A percentile compares a stretch with the other conserved stretches of the same genome.
phyloP scores from a whole-genome alignment of 2,888 invertebrate genomes.

The Epistrophe eligans region DNA sequence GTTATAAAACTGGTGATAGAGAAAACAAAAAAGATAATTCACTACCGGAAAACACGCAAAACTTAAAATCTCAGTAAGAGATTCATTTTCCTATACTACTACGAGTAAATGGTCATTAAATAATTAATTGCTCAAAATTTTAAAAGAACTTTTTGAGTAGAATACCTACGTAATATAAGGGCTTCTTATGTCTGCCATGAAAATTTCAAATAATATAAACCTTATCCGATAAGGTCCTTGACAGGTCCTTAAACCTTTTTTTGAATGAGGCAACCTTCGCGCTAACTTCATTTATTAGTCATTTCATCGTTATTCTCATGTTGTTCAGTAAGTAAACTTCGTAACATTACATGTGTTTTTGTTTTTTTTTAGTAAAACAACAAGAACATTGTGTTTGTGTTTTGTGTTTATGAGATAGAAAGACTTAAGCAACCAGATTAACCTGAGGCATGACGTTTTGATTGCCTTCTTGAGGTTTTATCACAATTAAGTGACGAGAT shows the following conservation, averaged over 20 bases:
- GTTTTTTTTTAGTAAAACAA: conserved; percentile 20
- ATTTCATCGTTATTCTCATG: conserved; percentile 20
- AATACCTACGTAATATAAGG: not conserved
- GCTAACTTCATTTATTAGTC: conserved; percentile 26
- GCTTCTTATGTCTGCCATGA: not conserved
- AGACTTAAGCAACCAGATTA: conserved; percentile 6
- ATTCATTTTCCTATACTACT: conserved; percentile 33
- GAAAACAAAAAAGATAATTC: conserved; percentile 38
- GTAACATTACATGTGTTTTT: conserved; percentile 31
- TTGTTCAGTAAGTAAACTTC: conserved; percentile 19
- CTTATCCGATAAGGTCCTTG: conserved; percentile 1
- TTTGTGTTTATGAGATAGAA: conserved; percentile 51
- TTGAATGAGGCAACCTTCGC: conserved; percentile 9
- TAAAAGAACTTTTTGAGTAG: conserved; percentile 25
- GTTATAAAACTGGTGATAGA: conserved; percentile 14
- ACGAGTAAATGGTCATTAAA: conserved; percentile 46
- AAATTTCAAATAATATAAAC: not conserved
- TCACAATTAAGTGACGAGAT: conserved; percentile 64
- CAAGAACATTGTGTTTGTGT: conserved; percentile 27
- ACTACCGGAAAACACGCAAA: conserved; percentile 59
- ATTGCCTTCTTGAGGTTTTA: conserved; percentile 53
- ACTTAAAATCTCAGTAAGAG: conserved; percentile 43
- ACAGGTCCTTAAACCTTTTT: conserved; percentile 25
- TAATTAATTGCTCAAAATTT: conserved; percentile 59
- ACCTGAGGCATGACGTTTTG: conserved; percentile 56